Percentiles rank a stretch among this genome's conserved stretches.
phyloP scores from a whole-genome alignment of 2,888 invertebrate genomes.

The Schizaphis graminum region DNA sequence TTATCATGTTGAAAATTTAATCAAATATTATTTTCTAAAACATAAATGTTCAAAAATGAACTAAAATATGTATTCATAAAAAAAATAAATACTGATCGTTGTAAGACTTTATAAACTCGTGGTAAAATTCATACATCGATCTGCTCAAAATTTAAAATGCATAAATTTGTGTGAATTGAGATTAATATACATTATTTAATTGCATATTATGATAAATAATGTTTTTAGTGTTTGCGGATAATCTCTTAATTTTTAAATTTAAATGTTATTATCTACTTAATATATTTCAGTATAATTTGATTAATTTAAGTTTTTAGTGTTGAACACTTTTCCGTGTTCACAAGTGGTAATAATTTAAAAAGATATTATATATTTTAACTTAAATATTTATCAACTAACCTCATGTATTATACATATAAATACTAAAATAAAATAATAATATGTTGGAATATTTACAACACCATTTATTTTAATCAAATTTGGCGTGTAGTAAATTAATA shows the following conservation, averaged over 20 bases:
- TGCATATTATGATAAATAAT: not conserved
- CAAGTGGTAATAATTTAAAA: not conserved
- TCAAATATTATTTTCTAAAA: not conserved
- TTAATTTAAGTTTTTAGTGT: not conserved
- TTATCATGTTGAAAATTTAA: not conserved
- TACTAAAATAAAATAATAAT: constrained; percentile 17
- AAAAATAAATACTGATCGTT: not conserved
- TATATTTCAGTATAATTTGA: not conserved
- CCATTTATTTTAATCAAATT: constrained; percentile 69
- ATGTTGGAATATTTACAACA: not conserved
- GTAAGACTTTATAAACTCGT: not conserved
- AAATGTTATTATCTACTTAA: not conserved
- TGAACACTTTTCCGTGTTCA: not conserved
- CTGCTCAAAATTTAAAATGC: not conserved
- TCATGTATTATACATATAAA: not conserved
- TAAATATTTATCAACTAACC: not conserved
- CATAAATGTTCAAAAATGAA: not conserved
- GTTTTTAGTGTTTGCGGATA: not conserved
- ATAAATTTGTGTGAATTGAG: not conserved
- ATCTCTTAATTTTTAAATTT: not conserved
- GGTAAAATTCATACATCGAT: not conserved
- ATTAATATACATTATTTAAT: not conserved
- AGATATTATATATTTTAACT: not conserved
- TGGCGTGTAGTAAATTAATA: constrained; percentile 89
- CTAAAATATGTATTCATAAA: not conserved